A percentile compares a stretch with the other conserved stretches of the same genome.
phyloP scores from a whole-genome alignment of 2,113 vertebrate species.

The Gadus chalcogrammus region DNA sequence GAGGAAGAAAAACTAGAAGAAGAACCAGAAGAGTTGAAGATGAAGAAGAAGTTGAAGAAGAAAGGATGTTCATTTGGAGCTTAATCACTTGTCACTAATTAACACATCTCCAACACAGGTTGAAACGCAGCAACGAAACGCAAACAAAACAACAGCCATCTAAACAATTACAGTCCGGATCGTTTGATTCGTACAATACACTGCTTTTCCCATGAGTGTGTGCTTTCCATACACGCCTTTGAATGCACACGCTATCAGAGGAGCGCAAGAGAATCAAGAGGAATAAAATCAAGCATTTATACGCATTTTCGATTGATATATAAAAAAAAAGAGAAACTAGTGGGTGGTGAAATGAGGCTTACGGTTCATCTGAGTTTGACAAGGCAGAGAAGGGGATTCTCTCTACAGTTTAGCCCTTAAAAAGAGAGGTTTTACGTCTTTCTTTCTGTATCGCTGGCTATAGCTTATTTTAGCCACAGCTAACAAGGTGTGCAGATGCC shows the following conservation, averaged over 20 bases:
- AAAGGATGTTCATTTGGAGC: too few relatives aligned
- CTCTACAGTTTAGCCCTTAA: slow-evolving; percentile 45
- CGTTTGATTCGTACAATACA: too few relatives aligned
- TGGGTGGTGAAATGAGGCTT: slow-evolving; percentile 15
- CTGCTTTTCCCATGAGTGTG: too few relatives aligned
- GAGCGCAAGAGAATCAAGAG: too few relatives aligned
- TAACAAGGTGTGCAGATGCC: slow-evolving; percentile 32
- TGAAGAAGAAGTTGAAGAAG: too few relatives aligned
- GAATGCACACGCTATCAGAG: too few relatives aligned
- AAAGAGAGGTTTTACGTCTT: slow-evolving; percentile 28
- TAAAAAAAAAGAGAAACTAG: not conserved
- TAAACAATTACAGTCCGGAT: too few relatives aligned
- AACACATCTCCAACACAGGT: too few relatives aligned
- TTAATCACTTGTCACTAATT: too few relatives aligned
- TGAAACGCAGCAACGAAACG: not conserved
- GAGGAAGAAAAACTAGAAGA: too few relatives aligned
- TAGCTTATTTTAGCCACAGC: slow-evolving; percentile 39
- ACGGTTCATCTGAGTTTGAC: slow-evolving; percentile 19
- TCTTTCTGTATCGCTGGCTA: slow-evolving; percentile 30
- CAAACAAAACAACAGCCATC: not conserved
- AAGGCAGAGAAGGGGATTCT: slow-evolving; percentile 21
- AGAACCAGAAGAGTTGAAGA: too few relatives aligned
- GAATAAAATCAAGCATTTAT: not conserved
- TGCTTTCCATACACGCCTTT: too few relatives aligned
- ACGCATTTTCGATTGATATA: not conserved